Conservation (phyloP, 2,888 invertebrate genomes). For the Mythimna loreyi region DNA sequence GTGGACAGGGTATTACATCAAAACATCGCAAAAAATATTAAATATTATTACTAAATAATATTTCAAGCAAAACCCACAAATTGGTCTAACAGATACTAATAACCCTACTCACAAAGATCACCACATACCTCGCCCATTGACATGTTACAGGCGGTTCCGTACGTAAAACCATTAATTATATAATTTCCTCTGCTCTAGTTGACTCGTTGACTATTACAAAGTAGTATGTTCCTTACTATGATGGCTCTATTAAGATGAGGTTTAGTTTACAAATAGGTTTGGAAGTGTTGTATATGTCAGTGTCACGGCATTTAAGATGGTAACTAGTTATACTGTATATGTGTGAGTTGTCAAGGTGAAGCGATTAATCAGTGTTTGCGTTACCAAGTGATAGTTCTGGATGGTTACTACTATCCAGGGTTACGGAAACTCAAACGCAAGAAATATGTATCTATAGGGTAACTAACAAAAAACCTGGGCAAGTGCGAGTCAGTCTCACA, state of each 20-base stretch:
- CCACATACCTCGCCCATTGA: constrained; percentile 29
- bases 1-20: no score
- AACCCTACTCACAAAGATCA: constrained; percentile 2
- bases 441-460: no score
- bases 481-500: no score
- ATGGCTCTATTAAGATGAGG: constrained; percentile 33
- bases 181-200: constrained; percentile 39
- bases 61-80: not conserved
- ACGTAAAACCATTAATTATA: constrained; percentile 42
- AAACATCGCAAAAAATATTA: not conserved
- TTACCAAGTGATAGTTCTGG: not conserved
- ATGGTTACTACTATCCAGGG: no score
- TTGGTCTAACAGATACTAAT: constrained; percentile 2
- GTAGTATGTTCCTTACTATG: constrained; percentile 37
- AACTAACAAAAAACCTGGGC: no score
- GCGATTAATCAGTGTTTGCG: not conserved
- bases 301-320: constrained; percentile 18
- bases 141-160: constrained; percentile 10
- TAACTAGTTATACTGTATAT: not conserved
- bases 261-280: constrained; percentile 43
- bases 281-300: constrained; percentile 39
- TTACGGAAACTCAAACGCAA: no score
- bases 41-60: not conserved
- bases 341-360: not conserved
- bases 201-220: constrained; percentile 40